Evolutionary conservation across 2,888 invertebrate species (phyloP).

Genomic region (Exocentrus adspersus): DNA sequence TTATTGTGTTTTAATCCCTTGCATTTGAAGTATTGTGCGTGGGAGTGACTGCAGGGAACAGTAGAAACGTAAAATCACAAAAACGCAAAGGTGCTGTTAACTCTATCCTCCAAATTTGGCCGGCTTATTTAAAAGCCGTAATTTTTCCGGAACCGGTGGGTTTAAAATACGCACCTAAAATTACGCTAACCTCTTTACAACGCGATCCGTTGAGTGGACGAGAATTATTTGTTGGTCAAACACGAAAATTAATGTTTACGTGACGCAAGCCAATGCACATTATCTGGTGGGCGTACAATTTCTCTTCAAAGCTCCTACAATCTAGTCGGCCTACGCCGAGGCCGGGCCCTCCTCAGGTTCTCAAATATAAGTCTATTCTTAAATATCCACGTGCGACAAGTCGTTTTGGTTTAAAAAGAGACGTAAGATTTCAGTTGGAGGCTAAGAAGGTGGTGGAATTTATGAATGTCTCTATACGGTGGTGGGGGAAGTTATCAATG

Average conservation of each 20-base stretch:
- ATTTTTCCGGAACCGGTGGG: neutral
- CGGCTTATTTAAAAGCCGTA: neutral
- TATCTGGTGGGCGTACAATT: slow-evolving; percentile 38
- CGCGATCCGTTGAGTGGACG: slow-evolving; percentile 8
- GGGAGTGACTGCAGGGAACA: neutral
- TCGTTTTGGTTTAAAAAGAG: slow-evolving; percentile 1
- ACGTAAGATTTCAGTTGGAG: slow-evolving; percentile 7
- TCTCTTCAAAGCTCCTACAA: slow-evolving; percentile 40
- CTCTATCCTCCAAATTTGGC: neutral
- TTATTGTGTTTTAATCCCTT: too few relatives aligned
- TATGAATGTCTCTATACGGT: slow-evolving; percentile 16
- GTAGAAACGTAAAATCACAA: neutral
- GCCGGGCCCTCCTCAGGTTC: slow-evolving; percentile 20
- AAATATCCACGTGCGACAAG: slow-evolving; percentile 22
- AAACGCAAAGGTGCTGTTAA: neutral
- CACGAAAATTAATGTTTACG: slow-evolving; percentile 20
- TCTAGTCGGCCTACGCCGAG: slow-evolving; percentile 22
- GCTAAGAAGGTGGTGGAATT: slow-evolving; percentile 12
- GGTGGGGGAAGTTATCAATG: slow-evolving; percentile 24
- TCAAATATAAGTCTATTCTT: slow-evolving; percentile 12
- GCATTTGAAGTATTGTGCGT: too few relatives aligned
- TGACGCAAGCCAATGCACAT: slow-evolving; percentile 33
- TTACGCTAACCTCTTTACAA: neutral
- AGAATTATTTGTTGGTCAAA: slow-evolving; percentile 14
- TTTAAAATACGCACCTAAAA: neutral